Percentiles rank a stretch among this genome's conserved stretches.
Conservation (phyloP, 2,797 vertebrate genomes). For the Erpetoichthys calabaricus region DNA sequence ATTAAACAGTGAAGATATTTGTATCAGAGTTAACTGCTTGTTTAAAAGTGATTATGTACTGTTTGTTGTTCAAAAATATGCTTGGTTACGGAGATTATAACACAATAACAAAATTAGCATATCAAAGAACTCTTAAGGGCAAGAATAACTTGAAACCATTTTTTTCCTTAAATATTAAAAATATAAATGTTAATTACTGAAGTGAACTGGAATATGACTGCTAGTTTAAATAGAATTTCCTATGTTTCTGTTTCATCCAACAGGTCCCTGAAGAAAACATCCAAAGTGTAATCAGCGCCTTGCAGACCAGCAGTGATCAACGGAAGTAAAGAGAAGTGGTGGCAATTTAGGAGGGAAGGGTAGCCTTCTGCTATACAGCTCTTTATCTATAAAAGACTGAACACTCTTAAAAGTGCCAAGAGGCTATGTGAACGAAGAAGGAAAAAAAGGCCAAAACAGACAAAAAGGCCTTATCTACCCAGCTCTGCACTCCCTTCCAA, state of each 20-base stretch:
- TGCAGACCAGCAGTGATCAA: conserved; percentile 51
- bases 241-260: conserved; percentile 7
- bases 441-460: conserved; percentile 20
- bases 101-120: no score
- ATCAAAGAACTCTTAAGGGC: no score
- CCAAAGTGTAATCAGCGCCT: conserved; percentile 79
- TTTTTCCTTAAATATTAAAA: no score
- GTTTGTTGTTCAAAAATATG: no score
- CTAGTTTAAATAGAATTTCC: neutral
- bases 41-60: no score
- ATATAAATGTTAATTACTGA: no score
- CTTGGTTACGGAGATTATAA: no score
- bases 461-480: conserved; percentile 9
- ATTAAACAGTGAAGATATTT: no score
- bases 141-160: no score
- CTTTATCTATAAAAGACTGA: conserved; percentile 28
- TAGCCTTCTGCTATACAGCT: conserved; percentile 13
- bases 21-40: no score
- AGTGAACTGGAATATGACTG: no score
- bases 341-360: conserved; percentile 16
- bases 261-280: conserved; percentile 97
- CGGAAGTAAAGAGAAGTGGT: conserved; percentile 36
- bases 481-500: conserved; percentile 20
- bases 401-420: conserved; percentile 49
- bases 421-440: conserved; percentile 22